Evolutionary conservation across 2,888 invertebrate species (phyloP).

Genomic region (Clepsis dumicolana): DNA sequence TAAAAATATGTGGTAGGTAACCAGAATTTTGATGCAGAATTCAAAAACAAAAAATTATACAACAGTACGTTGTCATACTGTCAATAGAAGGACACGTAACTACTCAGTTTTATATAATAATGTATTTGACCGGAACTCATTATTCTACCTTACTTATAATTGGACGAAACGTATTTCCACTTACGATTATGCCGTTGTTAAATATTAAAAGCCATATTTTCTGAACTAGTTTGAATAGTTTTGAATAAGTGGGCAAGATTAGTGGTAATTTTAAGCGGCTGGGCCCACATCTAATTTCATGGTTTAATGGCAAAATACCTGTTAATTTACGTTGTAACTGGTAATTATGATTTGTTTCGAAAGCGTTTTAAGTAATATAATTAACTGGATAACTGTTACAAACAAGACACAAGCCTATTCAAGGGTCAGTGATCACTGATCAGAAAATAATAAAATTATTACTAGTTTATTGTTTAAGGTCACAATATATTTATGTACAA

Average conservation of each 20-base stretch:
- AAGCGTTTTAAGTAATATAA: background rate
- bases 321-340: conserved; percentile 13
- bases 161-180: background rate
- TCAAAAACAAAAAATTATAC: too few species aligned
- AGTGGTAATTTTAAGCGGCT: conserved; percentile 27
- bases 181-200: conserved; percentile 19
- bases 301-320: conserved; percentile 25
- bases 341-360: conserved; percentile 8
- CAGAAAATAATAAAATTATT: background rate
- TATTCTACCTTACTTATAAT: background rate
- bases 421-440: background rate
- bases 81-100: background rate
- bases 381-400: background rate
- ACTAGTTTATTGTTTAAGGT: background rate
- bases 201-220: conserved; percentile 33
- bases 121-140: background rate
- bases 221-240: conserved; percentile 26
- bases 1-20: too few species aligned
- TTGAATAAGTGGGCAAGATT: conserved; percentile 33
- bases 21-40: too few species aligned
- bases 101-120: background rate
- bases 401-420: background rate
- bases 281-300: conserved; percentile 32
- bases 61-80: too few species aligned
- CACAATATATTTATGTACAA: too few species aligned